These are phyloP conservation scores for Melieria omissa DNA, from an alignment of 2,888 invertebrate genomes.

Conservation along the genomic window DNA sequence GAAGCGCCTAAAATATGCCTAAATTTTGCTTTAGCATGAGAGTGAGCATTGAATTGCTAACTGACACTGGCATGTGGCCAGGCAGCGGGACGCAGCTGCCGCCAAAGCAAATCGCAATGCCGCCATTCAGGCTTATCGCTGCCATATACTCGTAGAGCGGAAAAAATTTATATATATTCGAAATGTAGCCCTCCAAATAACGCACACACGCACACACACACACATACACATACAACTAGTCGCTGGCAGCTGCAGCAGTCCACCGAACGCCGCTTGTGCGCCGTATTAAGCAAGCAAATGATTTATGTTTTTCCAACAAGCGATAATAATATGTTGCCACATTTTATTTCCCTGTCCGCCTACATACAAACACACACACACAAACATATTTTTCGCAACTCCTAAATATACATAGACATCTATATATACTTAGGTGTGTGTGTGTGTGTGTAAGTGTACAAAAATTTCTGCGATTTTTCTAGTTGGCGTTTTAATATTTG, in stretches of 20 bases:
- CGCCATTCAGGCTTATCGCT: too few species aligned
- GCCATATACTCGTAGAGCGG: too few species aligned
- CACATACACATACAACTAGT: neutral
- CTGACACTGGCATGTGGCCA: too few species aligned
- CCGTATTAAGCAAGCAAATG: conserved; percentile 41
- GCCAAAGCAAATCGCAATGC: too few species aligned
- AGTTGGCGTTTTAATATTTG: conserved; percentile 31
- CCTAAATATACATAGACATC: neutral
- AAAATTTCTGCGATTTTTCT: conserved; percentile 13
- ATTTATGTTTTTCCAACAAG: conserved; percentile 47
- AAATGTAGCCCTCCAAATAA: too few species aligned
- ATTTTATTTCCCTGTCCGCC: conserved; percentile 35
- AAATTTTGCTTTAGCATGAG: too few species aligned
- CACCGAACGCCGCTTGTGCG: neutral
- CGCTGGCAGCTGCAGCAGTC: conserved; percentile 22
- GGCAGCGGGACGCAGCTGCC: too few species aligned
- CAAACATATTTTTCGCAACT: neutral
- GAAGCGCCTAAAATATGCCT: too few species aligned
- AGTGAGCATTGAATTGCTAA: too few species aligned
- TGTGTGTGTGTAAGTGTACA: neutral
- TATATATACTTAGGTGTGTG: neutral
- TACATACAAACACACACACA: neutral
- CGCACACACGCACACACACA: conserved; percentile 3
- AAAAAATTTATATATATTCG: too few species aligned
- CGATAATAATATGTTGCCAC: conserved; percentile 47